Conservation (phyloP, 2,797 vertebrate genomes). For the Triplophysa bombifrons region DNA sequence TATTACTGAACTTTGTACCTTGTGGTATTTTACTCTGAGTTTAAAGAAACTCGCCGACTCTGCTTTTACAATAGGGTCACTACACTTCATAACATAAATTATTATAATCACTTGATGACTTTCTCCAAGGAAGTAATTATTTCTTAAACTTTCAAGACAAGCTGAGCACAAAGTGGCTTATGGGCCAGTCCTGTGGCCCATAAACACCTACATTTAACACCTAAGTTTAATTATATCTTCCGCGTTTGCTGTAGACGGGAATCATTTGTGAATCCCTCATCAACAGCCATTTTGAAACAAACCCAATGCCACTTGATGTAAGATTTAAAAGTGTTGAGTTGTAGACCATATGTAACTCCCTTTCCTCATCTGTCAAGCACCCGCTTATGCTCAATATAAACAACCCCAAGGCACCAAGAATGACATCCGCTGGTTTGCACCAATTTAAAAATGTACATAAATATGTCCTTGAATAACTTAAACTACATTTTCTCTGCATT, state of each 20-base stretch:
- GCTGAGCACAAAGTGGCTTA: conserved; percentile 4
- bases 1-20: neutral
- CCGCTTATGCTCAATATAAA: neutral
- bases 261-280: neutral
- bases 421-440: neutral
- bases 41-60: neutral
- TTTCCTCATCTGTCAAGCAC: neutral
- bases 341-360: neutral
- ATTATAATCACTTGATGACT: neutral
- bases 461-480: neutral
- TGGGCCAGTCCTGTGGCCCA: neutral
- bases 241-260: conserved; percentile 4
- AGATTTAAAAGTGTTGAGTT: neutral
- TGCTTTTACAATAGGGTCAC: neutral
- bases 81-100: neutral
- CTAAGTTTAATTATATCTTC: conserved; percentile 29
- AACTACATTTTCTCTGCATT: neutral
- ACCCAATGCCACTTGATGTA: neutral
- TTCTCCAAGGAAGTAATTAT: neutral
- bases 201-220: conserved; percentile 21
- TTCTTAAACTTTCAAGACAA: conserved; percentile 12
- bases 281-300: neutral
- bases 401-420: neutral
- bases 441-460: neutral
- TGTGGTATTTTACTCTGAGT: neutral